Percentiles rank a stretch among this genome's conserved stretches.
Evolutionary conservation across 1,140 invertebrate genomes (phyloP).

Genomic region (Notospermus geniculatus): DNA sequence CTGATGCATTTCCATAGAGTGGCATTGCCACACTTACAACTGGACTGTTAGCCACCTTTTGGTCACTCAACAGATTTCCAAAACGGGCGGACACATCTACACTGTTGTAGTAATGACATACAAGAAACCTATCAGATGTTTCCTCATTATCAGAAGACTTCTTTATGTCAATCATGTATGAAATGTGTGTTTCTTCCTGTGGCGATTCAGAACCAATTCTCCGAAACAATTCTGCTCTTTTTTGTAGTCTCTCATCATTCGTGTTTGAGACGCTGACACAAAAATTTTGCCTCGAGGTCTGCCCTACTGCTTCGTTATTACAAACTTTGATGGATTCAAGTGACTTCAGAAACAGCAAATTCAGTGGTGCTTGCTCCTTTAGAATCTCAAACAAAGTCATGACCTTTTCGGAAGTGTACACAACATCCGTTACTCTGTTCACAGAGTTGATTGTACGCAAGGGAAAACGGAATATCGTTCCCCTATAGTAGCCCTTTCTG

Average conservation of each 20-base stretch:
- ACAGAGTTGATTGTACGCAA: conserved; percentile 9
- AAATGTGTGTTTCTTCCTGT: no score
- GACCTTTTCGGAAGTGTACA: neutral
- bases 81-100: neutral
- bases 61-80: conserved; percentile 3
- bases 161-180: no score
- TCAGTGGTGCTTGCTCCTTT: neutral
- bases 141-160: neutral
- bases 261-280: neutral
- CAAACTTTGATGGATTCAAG: neutral
- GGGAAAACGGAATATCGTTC: conserved; percentile 26
- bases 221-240: neutral
- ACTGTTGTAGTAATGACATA: neutral
- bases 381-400: neutral
- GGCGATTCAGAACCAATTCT: neutral
- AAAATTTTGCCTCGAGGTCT: neutral
- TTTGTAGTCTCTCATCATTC: neutral
- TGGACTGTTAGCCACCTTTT: conserved; percentile 5
- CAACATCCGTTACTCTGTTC: neutral
- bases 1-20: conserved; percentile 5
- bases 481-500: neutral
- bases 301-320: neutral
- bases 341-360: neutral
- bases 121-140: neutral
- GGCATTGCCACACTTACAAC: conserved; percentile 11